Evolutionary conservation across 2,888 invertebrate genomes (phyloP), one percentile per base, ranked within the genome.

Genomic region (Torymus tubicola): DNA sequence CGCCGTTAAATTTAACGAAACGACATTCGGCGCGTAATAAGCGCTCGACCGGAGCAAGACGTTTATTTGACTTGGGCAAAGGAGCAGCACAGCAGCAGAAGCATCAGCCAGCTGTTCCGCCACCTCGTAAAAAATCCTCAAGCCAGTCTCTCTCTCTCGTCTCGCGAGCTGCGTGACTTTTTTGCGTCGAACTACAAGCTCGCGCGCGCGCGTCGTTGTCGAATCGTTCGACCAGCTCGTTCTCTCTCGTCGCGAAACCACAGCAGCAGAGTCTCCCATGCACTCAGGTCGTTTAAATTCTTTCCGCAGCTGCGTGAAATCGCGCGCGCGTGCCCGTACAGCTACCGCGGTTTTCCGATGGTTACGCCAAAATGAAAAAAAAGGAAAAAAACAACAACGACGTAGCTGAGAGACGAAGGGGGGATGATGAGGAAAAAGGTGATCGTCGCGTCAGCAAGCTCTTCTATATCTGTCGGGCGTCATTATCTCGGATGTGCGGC

Each of bases 241-340:
- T 24, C 21, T 21, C 68, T 16, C 24, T 5, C 18, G 53, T 58
- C 18, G 73, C 52, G 72, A 67, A 72, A 72, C 67, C 53, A 31
- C 60, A 67, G 31, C 12, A 14, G 24, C 71, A 24, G 70, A 42
- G 72, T n/a, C n/a, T n/a, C n/a, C n/a, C n/a, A n/a, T n/a, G n/a
- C n/a, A n/a, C n/a, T n/a, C n/a, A n/a, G 58, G 50, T 80, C 70
- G 53, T 74, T 80, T 69, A 80, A 72, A 76, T 77, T 80, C 72
- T 72, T 72, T 72, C 52, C 72, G 61, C 72, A 53, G 76, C 58
- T 42, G 71, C 67, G 75, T 60, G 58, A 80, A 75, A 75, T 79
- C 70, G 42, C 53, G 67, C 63, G 68, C 61, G 12, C 42, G n/a
- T n/a, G n/a, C n/a, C n/a, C n/a, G n/a, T n/a, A 31, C 16, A 24